Base-by-base conservation (phyloP, 1,140 invertebrate genomes). In the Drosophila truncata region DNA sequence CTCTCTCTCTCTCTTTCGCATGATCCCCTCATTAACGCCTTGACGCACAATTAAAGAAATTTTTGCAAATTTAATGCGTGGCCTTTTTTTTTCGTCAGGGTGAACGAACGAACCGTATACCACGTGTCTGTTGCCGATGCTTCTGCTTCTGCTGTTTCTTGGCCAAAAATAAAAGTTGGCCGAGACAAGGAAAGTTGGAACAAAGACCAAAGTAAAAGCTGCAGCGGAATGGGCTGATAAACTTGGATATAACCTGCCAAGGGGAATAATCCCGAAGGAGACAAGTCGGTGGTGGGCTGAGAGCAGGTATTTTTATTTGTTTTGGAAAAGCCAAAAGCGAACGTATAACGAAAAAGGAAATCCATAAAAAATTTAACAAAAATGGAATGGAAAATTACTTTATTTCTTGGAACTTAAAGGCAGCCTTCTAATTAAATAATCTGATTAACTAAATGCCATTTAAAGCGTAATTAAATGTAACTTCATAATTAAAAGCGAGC, bases 41-140 rank as follows among this genome's bases (percentile, higher is more conserved):
- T 82, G 85, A 86, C 69, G 82, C 82, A 29, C 70, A 64, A 79
- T 82, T 86, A 75, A 66, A 86, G 69, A 78, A 54, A 46, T 62
- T 78, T 78, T 70, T 82, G 73, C 47, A 54, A 76, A 46, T 37
- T 70, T 69, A 63, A 69, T 58, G 60, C 31, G 41, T 35, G 49
- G 23, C 20, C 31, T 58, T 37, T 37, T 37, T 31, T 33, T 23
- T n/a, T n/a, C n/a, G n/a, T n/a, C 25, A 39, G 41, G 65, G 23
- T 78, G 63, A 67, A 77, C 41, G 39, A 69, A 67, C 59, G 27
- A 69, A 67, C 59, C 20, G 41, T 4, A 57, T 16, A 41, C 20
- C 29, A 55, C 63, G 63, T 70, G 66, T 70, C 65, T 18, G 44
- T 14, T 10, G 2, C 6, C 3, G 42, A 16, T 29, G 16, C 49